phyloP scores from a whole-genome alignment of 2,113 vertebrate genomes.

The Calonectris borealis region DNA sequence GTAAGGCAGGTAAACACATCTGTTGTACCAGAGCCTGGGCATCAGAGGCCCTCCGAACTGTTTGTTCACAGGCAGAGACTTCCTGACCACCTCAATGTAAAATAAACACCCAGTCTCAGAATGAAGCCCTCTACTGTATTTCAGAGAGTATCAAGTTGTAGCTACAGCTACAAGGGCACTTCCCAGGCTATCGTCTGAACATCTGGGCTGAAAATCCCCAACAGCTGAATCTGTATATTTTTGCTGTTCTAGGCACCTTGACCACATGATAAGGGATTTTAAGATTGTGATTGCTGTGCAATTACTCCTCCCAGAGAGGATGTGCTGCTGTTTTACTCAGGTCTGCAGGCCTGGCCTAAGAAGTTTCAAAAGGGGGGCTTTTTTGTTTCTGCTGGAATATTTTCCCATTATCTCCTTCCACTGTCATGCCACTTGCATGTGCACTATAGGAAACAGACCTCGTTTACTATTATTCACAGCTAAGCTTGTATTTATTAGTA shows the following conservation, averaged over 20 bases:
- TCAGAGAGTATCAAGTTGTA: not conserved
- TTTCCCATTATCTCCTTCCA: not conserved
- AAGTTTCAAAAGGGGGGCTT: not conserved
- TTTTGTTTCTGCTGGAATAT: not conserved
- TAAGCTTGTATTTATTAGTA: not conserved
- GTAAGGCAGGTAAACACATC: not conserved
- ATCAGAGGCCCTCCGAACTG: not conserved
- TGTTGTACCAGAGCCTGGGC: not conserved
- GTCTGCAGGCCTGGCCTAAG: not conserved
- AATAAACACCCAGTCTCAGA: not conserved
- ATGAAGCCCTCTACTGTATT: not conserved
- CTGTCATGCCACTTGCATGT: not conserved
- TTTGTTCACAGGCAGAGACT: not conserved
- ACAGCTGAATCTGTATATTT: not conserved
- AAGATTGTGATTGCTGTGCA: not conserved
- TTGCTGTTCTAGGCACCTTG: not conserved
- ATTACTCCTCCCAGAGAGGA: not conserved
- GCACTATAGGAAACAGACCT: not conserved
- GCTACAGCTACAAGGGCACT: not conserved
- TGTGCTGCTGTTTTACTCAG: not conserved
- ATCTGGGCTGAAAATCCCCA: not conserved
- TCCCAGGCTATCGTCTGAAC: not conserved
- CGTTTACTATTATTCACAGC: not conserved
- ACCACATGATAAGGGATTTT: fast-evolving
- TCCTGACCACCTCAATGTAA: not conserved